These are phyloP conservation scores for Lepidothrix coronata DNA, from an alignment of 2,113 vertebrate genomes.

Conservation along the genomic window DNA sequence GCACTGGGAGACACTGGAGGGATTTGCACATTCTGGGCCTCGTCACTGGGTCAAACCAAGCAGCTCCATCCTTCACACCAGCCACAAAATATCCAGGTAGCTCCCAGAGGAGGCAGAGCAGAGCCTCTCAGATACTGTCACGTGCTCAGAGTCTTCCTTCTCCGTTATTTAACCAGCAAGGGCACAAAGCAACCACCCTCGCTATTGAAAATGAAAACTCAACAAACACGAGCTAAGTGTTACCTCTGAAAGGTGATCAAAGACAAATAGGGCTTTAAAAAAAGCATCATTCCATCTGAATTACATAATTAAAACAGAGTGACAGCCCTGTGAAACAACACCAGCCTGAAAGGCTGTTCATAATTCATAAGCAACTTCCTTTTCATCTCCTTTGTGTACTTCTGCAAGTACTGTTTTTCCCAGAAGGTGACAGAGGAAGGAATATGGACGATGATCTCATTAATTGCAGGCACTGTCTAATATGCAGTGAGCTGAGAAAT, in stretches of 20 bases:
- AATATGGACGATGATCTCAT: neutral
- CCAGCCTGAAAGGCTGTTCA: constrained; percentile 52
- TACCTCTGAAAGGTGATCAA: constrained; percentile 59
- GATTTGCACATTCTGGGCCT: neutral
- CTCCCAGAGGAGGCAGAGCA: neutral
- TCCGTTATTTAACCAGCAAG: neutral
- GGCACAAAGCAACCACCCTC: neutral
- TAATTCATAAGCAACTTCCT: constrained; percentile 60
- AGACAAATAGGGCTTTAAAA: neutral
- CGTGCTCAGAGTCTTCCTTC: neutral
- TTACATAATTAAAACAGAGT: constrained; percentile 35
- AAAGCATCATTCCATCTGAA: neutral
- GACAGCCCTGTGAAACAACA: neutral
- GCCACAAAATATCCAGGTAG: neutral
- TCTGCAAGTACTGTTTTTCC: neutral
- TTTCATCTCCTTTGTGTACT: constrained; percentile 56
- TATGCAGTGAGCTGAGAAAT: neutral
- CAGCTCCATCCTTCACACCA: neutral
- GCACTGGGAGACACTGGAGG: neutral
- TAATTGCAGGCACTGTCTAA: neutral
- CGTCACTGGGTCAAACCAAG: rapidly evolving
- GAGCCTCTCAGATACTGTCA: neutral
- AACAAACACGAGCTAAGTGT: neutral
- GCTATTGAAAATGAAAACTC: neutral
- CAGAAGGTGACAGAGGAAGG: constrained; percentile 9